phyloP scores from a whole-genome alignment of 2,797 vertebrate species.

The Dipus sagitta region DNA sequence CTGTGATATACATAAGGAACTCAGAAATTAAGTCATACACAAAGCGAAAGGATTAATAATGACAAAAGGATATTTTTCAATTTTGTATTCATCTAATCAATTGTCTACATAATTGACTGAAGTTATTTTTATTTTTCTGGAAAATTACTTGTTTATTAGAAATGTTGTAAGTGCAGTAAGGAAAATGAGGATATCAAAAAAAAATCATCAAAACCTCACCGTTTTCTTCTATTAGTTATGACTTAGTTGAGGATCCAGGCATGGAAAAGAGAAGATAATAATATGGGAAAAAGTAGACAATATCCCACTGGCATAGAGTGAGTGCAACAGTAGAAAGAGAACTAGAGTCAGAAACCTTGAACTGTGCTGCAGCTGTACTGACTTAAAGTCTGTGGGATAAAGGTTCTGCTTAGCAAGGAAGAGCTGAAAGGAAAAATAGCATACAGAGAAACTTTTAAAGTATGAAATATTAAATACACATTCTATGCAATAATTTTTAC shows the following conservation, averaged over 20 bases:
- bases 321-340: not conserved
- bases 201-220: not conserved
- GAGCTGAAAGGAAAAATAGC: conserved; percentile 17
- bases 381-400: not conserved
- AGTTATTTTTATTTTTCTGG: not conserved
- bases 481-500: conserved; percentile 11
- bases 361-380: not conserved
- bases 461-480: not conserved
- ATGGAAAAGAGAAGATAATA: conserved; percentile 3
- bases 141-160: conserved; percentile 29
- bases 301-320: not conserved
- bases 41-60: conserved; percentile 18
- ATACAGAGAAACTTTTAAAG: not conserved
- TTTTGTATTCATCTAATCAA: not conserved
- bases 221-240: not conserved
- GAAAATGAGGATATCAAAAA: not conserved
- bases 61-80: conserved; percentile 37
- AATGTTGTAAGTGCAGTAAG: not conserved
- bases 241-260: not conserved
- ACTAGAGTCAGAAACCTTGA: not conserved
- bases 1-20: not conserved
- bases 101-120: conserved; percentile 3
- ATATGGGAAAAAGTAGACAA: not conserved
- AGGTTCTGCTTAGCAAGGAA: conserved; percentile 1
- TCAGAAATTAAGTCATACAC: not conserved